phyloP scores from a whole-genome alignment of 2,113 vertebrate species.

The Pachycephala philippinensis region DNA sequence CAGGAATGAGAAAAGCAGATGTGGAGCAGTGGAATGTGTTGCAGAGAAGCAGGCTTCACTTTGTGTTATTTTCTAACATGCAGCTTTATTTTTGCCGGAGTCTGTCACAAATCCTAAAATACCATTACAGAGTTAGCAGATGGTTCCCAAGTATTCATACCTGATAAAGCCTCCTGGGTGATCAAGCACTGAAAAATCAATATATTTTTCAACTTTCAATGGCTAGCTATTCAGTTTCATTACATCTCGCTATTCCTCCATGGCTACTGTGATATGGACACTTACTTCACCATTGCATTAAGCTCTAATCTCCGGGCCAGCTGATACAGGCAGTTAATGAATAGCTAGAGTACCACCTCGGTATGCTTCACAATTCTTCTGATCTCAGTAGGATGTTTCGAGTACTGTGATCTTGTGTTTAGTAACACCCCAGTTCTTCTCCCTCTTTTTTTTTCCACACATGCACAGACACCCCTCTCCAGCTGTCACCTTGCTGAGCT shows the following conservation, averaged over 20 bases:
- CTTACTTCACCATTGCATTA: conserved; percentile 66
- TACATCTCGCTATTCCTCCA: conserved; percentile 65
- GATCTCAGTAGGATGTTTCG: conserved; percentile 69
- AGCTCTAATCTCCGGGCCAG: conserved; percentile 61
- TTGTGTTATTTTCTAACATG: conserved; percentile 51
- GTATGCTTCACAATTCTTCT: conserved; percentile 54
- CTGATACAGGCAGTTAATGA: conserved; percentile 62
- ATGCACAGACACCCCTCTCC: conserved; percentile 46
- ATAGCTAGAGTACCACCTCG: conserved; percentile 48
- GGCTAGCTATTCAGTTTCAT: conserved; percentile 66
- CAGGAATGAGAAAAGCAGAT: conserved; percentile 28
- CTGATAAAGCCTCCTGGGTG: conserved; percentile 67
- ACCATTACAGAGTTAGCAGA: conserved; percentile 61
- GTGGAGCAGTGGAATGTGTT: conserved; percentile 26
- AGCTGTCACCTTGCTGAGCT: conserved; percentile 52
- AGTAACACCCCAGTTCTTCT: conserved; percentile 60
- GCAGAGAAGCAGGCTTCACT: conserved; percentile 12
- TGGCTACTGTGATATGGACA: conserved; percentile 59
- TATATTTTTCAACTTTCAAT: conserved; percentile 70
- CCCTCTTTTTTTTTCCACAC: conserved; percentile 22
- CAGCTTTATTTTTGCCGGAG: conserved; percentile 60
- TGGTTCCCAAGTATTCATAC: conserved; percentile 55
- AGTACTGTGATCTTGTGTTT: conserved; percentile 68
- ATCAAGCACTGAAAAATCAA: conserved; percentile 71
- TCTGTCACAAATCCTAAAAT: conserved; percentile 71